phyloP scores from a whole-genome alignment of 2,888 invertebrate species.

The Autographa gamma region DNA sequence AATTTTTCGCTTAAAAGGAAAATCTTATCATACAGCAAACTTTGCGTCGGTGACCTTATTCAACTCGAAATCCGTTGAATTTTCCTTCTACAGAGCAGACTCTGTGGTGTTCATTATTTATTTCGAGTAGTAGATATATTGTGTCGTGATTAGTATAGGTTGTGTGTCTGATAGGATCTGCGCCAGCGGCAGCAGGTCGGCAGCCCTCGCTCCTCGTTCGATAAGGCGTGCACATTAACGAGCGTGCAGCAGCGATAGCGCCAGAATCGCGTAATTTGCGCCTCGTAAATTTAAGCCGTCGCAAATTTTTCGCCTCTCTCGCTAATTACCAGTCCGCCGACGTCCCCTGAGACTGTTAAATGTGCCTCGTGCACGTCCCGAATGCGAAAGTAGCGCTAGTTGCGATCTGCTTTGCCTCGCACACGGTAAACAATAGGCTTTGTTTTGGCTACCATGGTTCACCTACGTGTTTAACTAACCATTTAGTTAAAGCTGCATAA shows the following conservation, averaged over 20 bases:
- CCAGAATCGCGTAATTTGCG: constrained; percentile 87
- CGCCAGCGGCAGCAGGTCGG: constrained; percentile 62
- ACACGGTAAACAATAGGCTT: constrained; percentile 84
- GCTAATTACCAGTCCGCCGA: constrained; percentile 87
- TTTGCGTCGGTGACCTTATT: not conserved
- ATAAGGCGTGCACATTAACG: constrained; percentile 88
- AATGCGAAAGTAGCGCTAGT: constrained; percentile 83
- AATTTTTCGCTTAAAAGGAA: constrained; percentile 5
- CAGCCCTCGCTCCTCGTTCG: constrained; percentile 73
- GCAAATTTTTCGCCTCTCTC: constrained; percentile 88
- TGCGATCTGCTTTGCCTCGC: constrained; percentile 77
- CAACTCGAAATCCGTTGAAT: constrained; percentile 7
- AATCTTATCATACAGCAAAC: not conserved
- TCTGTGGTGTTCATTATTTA: not conserved
- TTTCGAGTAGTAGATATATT: not conserved
- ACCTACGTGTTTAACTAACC: constrained; percentile 76
- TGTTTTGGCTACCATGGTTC: constrained; percentile 82
- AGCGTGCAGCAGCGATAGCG: constrained; percentile 85
- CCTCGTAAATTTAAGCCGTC: constrained; percentile 88
- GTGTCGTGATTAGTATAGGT: constrained; percentile 61
- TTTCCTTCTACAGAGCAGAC: not conserved
- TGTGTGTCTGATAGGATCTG: constrained; percentile 73
- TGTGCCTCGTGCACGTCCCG: constrained; percentile 85
- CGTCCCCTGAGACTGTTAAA: constrained; percentile 86
- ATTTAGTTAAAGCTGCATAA: constrained; percentile 67